These are phyloP conservation scores for Cordylochernes scorpioides DNA, from an alignment of 2,888 invertebrate species.

Conservation along the genomic window DNA sequence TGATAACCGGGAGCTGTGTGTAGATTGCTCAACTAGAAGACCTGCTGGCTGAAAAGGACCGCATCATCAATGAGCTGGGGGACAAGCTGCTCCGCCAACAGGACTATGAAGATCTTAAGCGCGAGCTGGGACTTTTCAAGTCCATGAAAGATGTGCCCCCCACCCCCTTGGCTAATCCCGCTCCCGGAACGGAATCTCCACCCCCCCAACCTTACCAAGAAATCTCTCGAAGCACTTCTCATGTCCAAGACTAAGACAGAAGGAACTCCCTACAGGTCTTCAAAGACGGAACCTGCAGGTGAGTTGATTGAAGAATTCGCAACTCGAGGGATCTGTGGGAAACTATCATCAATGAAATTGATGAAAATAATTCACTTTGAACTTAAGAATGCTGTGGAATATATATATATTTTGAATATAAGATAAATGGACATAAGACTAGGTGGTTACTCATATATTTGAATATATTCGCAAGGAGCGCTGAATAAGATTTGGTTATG, in stretches of 20 bases:
- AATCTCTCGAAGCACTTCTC: not conserved
- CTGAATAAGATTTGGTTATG: too few relatives aligned
- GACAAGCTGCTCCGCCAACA: constrained; percentile 55
- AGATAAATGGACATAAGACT: too few relatives aligned
- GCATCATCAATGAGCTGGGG: constrained; percentile 56
- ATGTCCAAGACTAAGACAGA: not conserved
- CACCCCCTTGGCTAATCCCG: not conserved
- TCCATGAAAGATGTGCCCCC: not conserved
- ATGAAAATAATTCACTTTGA: too few relatives aligned
- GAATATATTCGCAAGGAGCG: too few relatives aligned
- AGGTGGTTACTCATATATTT: too few relatives aligned
- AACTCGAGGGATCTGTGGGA: too few relatives aligned
- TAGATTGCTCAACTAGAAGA: constrained; percentile 58
- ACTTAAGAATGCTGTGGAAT: too few relatives aligned
- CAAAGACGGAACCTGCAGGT: not conserved
- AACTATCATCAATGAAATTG: too few relatives aligned
- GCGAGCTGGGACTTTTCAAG: constrained; percentile 37
- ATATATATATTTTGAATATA: too few relatives aligned
- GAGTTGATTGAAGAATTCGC: too few relatives aligned
- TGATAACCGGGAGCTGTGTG: not conserved
- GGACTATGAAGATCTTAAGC: constrained; percentile 75
- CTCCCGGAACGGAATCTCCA: not conserved
- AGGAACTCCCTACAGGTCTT: not conserved
- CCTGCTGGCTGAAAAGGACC: constrained; percentile 56
- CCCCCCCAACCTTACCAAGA: not conserved